These are phyloP conservation scores for Megaleporinus macrocephalus DNA, from an alignment of 2,113 vertebrate species.

Conservation along the genomic window DNA sequence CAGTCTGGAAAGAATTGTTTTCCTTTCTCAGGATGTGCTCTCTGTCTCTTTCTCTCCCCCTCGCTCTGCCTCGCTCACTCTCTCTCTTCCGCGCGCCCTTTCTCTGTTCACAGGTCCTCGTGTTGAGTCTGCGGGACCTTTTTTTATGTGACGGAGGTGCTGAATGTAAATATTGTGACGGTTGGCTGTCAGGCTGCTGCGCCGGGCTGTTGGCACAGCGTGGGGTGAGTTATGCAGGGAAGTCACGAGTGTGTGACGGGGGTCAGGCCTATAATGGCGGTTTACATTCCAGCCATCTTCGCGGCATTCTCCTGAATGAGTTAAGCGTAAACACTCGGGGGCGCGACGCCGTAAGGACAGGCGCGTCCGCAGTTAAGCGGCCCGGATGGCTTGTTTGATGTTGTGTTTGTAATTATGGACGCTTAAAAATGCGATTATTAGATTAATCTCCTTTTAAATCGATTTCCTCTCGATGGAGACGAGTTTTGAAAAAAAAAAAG, in stretches of 20 bases:
- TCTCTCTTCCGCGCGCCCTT: slow-evolving; percentile 38
- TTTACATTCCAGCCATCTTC: slow-evolving; percentile 75
- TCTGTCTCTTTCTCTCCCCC: slow-evolving; percentile 67
- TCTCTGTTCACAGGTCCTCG: slow-evolving; percentile 35
- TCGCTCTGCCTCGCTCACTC: slow-evolving; percentile 66
- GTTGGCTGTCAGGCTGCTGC: slow-evolving; percentile 71
- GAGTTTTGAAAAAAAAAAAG: slow-evolving; percentile 16
- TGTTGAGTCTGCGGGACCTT: slow-evolving; percentile 80
- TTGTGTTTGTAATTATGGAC: background rate
- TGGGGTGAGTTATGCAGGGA: slow-evolving; percentile 63
- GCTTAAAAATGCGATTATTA: slow-evolving; percentile 18
- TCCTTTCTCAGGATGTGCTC: slow-evolving; percentile 74
- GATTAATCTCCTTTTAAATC: background rate
- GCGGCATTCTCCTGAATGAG: slow-evolving; percentile 68
- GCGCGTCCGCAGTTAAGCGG: background rate
- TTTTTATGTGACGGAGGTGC: slow-evolving; percentile 67
- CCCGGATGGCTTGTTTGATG: background rate
- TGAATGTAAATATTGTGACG: slow-evolving; percentile 91
- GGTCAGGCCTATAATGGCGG: slow-evolving; percentile 63
- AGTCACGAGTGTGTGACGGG: slow-evolving; percentile 61
- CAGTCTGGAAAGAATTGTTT: slow-evolving; percentile 71
- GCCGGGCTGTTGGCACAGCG: slow-evolving; percentile 65
- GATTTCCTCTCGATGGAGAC: background rate
- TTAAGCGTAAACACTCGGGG: slow-evolving; percentile 63
- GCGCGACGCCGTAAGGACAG: background rate